Percentiles rank a stretch among this genome's conserved stretches.
phyloP scores from a whole-genome alignment of 2,113 vertebrate genomes.

The Pachypanchax playfairii region DNA sequence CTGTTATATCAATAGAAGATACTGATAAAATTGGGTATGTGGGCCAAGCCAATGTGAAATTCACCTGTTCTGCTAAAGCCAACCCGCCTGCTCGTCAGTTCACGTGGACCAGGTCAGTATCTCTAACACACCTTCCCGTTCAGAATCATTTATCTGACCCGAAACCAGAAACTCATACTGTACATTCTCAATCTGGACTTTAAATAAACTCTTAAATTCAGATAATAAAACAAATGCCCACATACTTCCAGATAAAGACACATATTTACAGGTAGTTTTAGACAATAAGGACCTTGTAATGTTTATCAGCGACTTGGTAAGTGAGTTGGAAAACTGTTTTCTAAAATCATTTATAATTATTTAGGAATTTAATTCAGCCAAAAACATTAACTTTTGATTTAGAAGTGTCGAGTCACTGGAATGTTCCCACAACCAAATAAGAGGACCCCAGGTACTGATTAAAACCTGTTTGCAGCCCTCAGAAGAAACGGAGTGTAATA shows the following conservation, averaged over 20 bases:
- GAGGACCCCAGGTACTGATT: slow-evolving; percentile 1
- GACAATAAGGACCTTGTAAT: no score
- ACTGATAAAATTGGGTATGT: slow-evolving; percentile 90
- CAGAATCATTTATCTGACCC: no score
- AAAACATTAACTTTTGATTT: background rate
- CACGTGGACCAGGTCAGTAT: slow-evolving; percentile 89
- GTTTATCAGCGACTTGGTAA: no score
- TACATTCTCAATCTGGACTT: background rate
- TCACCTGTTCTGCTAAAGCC: slow-evolving; percentile 90
- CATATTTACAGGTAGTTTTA: no score
- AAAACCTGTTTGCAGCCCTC: background rate
- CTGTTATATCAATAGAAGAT: slow-evolving; percentile 86
- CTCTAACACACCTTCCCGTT: background rate
- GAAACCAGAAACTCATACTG: no score
- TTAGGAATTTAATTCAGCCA: background rate
- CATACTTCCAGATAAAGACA: no score
- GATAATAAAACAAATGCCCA: no score
- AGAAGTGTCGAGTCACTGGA: background rate
- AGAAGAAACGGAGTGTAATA: background rate
- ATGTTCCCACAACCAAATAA: background rate
- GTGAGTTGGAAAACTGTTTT: no score
- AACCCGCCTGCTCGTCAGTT: slow-evolving; percentile 89
- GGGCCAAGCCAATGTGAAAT: slow-evolving; percentile 88
- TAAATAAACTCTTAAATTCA: background rate
- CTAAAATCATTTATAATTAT: background rate